Evolutionary conservation across 2,888 invertebrate genomes (phyloP).

Genomic region (Dynastes maya): DNA sequence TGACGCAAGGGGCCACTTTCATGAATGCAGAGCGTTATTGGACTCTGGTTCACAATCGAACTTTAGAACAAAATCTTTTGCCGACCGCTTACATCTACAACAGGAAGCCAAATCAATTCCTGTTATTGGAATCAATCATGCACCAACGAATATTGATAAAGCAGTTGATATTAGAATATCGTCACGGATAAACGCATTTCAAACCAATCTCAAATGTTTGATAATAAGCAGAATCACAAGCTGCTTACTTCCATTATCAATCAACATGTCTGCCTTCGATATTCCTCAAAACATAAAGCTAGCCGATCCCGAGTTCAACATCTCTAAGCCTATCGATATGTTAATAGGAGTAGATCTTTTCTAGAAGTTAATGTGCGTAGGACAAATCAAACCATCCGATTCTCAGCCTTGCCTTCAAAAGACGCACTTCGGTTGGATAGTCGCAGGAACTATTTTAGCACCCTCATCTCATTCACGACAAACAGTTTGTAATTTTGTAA

Average conservation of each 20-base stretch:
- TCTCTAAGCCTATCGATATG: slow-evolving; percentile 21
- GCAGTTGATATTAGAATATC: background rate
- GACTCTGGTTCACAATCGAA: background rate
- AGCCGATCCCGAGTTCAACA: slow-evolving; percentile 19
- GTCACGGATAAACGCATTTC: slow-evolving; percentile 5
- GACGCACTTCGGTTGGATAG: no score
- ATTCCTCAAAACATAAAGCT: slow-evolving; percentile 29
- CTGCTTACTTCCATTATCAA: background rate
- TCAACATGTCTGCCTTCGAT: background rate
- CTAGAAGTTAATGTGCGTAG: slow-evolving; percentile 9
- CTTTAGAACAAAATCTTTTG: background rate
- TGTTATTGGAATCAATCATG: slow-evolving; percentile 4
- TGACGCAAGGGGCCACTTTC: background rate
- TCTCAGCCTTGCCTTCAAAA: background rate
- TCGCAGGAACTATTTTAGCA: no score
- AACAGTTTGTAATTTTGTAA: no score
- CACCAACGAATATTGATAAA: background rate
- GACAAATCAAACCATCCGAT: slow-evolving; percentile 2
- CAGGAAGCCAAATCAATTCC: background rate
- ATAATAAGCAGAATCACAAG: background rate
- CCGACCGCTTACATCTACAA: background rate
- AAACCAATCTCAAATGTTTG: slow-evolving; percentile 8
- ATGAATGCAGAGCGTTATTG: background rate
- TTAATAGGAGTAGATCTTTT: slow-evolving; percentile 19
- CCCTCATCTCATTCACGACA: no score